Evolutionary conservation across 2,113 vertebrate genomes (phyloP), one percentile per base, ranked within the genome.

Genomic region (Andinoacara biseriatus): DNA sequence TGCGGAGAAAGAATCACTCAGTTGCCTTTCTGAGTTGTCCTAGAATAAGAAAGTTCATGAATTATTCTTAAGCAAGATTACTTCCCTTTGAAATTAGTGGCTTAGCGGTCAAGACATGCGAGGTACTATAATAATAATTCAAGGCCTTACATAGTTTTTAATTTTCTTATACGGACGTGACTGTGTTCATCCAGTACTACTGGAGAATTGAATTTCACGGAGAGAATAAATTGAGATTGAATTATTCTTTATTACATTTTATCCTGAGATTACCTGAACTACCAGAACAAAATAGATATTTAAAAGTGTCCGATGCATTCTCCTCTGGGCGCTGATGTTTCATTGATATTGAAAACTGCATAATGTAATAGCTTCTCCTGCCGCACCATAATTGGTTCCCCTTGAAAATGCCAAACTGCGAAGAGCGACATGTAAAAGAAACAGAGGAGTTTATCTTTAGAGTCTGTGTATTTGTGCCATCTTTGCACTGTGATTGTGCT

Each of bases 251-350:
- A 80, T 81, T 81, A 81, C 56, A 81, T 83, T 91, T 91, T 84
- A 84, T 90, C 60, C 75, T 29, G 17, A 91, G 72, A 91, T 89
- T 87, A 90, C 78, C 80, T 80, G 59, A 91, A 86, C 60, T 15
- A 81, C 84, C 80, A 87, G 89, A 90, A 90, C 76, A 80, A 90
- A 92, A 87, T 57, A 52, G 81, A 77, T 87, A 85, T 87, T 91
- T 79, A 91, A 91, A 82, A 88, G 82, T 83, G 69, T 89, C 85
- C 43, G 7, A 75, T 80, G 87, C 62, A 86, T 86, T 86, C 46
- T 92, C 76, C 74, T 80, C 18, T 46, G 24, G 79, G 35, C 58
- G 2, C 38, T 80, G 84, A 84, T 75, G 86, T 72, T 14, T 17
- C 74, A 63, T 63, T 63, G 74, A 84, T 89, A 80, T 81, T 81